Base-by-base conservation (phyloP, 1,140 invertebrate species). In the Anoplophora glabripennis region DNA sequence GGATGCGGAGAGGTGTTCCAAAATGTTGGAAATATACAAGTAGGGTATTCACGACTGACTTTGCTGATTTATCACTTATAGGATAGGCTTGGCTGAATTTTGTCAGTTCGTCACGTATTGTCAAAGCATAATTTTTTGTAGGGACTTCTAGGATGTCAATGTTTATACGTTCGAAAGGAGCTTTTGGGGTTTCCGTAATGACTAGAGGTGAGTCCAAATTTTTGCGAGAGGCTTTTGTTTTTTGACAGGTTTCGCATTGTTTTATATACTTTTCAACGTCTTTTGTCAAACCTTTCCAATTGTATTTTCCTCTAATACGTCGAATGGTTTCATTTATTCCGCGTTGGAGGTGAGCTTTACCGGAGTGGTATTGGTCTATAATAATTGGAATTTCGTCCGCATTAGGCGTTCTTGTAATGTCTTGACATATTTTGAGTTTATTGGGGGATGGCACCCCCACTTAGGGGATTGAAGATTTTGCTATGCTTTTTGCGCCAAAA, bases 21-120 rank as follows among this genome's bases (percentile, higher is more conserved):
- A 56, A 61, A 36, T 49, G 59, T 51, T 61, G 47, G n/a, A 61
- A 61, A 41, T 34, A 60, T 7, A 45, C 8, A 40, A 47, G 1
- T 15, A 46, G 37, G 7, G 53, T 34, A 11, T 61, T 44, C 0
- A 36, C 35, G 28, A 52, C 33, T 14, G 47, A 34, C 7, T 21
- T 33, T 18, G 37, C 45, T 3, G 14, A 41, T 51, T 49, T 49
- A 37, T 52, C 45, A 17, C 15, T 15, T 28, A 54, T 7, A 15
- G 58, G 34, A 35, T 56, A 56, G 3, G 53, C 51, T 48, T 54
- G 52, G 36, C 9, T 7, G 7, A 42, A 53, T 41, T 7, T 38
- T 41, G 15, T 12, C 10, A 45, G 15, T 10, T 9, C 7, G 7
- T 7, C 12, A 10, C 9, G 9, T 11, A 44, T 44, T 11, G 41